Evolutionary conservation across 2,797 vertebrate genomes (phyloP), one percentile per base, ranked within the genome.

Genomic region (Rhinogobio ventralis): DNA sequence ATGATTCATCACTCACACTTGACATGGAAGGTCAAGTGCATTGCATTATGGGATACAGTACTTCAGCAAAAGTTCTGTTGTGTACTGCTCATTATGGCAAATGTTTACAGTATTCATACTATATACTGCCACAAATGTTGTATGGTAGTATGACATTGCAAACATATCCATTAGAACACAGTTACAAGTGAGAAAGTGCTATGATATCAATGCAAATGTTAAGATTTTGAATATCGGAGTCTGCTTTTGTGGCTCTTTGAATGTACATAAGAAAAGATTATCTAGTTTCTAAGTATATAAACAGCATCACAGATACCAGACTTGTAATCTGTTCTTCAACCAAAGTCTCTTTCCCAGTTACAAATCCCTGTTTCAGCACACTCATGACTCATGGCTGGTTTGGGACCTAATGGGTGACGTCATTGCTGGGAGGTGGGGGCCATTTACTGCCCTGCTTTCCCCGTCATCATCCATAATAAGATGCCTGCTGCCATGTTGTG

Each of bases 1-100:
- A 10, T 66, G 60, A 79, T 30, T 79, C 76, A 79, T 64, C 42
- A 33, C 19, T 79, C 7, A 49, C 77, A 49, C 11, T 79, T 46
- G 77, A 67, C 60, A 23, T 67, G 77, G 20, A 79, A 67, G 28
- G 60, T 67, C 60, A 79, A 67, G 45, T 64, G 60, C 42, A 46
- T 23, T 79, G 57, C 39, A 79, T 66, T 49, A 49, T 30, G 39
- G 25, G 60, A 79, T 30, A 20, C 25, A 66, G 25, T 66, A 49
- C 62, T 79, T 67, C 20, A 66, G 25, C 77, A 15, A 79, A 79
- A 4, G 19, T 7, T 66, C 11, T 67, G 62, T 23, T 66, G 25
- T 42, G 36, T 28, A 66, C 62, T 79, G 45, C 77, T 79, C 77
- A n/a, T 79, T 79, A 67, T 33, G 5, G 1, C 3, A 30, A 30